Base-by-base conservation (phyloP, 2,797 vertebrate genomes). In the Pterois miles region DNA sequence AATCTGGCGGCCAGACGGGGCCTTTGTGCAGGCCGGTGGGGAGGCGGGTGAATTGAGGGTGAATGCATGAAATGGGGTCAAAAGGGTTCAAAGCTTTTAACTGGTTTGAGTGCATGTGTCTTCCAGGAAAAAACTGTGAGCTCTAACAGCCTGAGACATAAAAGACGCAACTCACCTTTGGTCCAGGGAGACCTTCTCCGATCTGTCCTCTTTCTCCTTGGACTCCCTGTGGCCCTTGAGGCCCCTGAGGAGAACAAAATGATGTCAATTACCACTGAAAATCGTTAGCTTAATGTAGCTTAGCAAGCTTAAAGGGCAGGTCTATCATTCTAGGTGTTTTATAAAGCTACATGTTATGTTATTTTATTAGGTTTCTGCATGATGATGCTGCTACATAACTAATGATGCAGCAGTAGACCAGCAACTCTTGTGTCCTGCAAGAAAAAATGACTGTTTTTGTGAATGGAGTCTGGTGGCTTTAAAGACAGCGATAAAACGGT, bases 171-270 rank as follows among this genome's bases (percentile, higher is more conserved):
- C 80, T 74, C 94, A 98, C 97, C 96, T 98, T 98, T 73, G 96
- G 88, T 85, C 97, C 97, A 58, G 96, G 97, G 40, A 96, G 89
- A 43, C 97, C 97, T 91, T 98, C 97, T 89, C 97, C 97, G 29
- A 91, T 74, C 3, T 69, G 84, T 27, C 97, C 97, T 88, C 95
- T 96, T 86, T 97, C 97, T 90, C 97, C 97, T 87, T 94, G 95
- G 81, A 94, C 71, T 62, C 97, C 97, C 88, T 96, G 96, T 76
- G 95, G 94, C 87, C 97, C 97, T 90, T 96, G 96, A 91, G 96
- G 93, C 10, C 97, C 97, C 97, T 98, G 85, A 86, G 84, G 10
- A 63, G 76, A 68, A 82, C 5, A 78, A 52, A 74, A 75, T 2
- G 1, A 65, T 6, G 25, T 22, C 8, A 36, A 50, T 53, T 9